Evolutionary conservation across 2,888 invertebrate species (phyloP).

Genomic region (Uropetala carovei): DNA sequence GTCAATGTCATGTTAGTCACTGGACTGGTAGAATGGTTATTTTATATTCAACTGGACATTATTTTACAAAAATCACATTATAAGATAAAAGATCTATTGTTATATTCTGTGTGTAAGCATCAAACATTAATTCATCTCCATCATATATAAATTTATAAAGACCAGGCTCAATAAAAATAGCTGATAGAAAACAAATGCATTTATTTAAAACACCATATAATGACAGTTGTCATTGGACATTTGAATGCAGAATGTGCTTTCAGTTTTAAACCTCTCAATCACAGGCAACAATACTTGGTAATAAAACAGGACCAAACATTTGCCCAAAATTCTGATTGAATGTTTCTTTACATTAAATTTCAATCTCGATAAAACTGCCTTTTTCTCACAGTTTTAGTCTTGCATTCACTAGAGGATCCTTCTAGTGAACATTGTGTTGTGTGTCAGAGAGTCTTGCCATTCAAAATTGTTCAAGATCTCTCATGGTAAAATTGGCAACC

Average conservation of each 20-base stretch:
- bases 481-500: conserved; percentile 58
- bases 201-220: conserved; percentile 67
- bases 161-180: not conserved
- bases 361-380: conserved; percentile 20
- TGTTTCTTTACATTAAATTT: conserved; percentile 54
- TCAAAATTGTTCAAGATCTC: conserved; percentile 53
- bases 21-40: no score
- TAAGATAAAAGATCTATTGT: no score
- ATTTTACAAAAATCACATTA: no score
- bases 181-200: conserved; percentile 66
- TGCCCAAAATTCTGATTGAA: conserved; percentile 60
- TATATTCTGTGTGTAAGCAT: no score
- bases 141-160: no score
- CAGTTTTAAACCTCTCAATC: conserved; percentile 65
- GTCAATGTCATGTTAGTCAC: no score
- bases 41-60: no score
- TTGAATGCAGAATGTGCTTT: conserved; percentile 65
- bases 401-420: conserved; percentile 36
- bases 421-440: conserved; percentile 29
- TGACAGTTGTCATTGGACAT: conserved; percentile 66
- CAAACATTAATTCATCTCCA: no score
- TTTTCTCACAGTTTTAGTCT: conserved; percentile 12
- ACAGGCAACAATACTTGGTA: conserved; percentile 65
- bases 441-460: conserved; percentile 49
- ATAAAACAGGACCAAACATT: conserved; percentile 63